Conservation (phyloP, 2,797 vertebrate genomes). For the Spizella passerina region DNA sequence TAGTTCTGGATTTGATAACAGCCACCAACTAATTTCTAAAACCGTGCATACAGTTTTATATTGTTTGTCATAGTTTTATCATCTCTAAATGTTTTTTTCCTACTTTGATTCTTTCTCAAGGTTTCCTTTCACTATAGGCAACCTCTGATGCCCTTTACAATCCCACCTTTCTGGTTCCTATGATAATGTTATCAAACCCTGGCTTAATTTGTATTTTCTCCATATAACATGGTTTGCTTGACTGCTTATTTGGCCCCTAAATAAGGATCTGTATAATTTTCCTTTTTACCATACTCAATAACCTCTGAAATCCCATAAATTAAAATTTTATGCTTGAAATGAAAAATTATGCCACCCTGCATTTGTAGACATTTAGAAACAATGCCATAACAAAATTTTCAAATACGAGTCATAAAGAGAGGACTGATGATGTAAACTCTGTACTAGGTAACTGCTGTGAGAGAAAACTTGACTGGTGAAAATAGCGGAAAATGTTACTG, state of each 20-base stretch:
- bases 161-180: background rate
- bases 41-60: accelerated
- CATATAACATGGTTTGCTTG: background rate
- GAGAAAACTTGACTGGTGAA: background rate
- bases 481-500: background rate
- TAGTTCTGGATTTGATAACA: background rate
- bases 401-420: background rate
- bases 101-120: background rate
- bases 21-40: background rate
- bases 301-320: background rate
- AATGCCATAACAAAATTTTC: background rate
- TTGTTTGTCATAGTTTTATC: background rate
- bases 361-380: background rate
- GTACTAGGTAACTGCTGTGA: background rate
- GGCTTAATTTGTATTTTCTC: background rate
- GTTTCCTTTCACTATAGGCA: background rate
- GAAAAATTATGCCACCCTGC: background rate
- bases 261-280: background rate
- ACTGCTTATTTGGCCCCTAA: background rate
- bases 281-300: background rate
- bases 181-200: background rate
- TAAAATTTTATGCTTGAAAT: background rate
- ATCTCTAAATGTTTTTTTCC: background rate
- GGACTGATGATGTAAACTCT: background rate
- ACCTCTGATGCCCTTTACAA: background rate